Percentiles rank a stretch among this genome's conserved stretches.
Conservation (phyloP, 23 tunicate genomes). For the Halocynthia aurantium region DNA sequence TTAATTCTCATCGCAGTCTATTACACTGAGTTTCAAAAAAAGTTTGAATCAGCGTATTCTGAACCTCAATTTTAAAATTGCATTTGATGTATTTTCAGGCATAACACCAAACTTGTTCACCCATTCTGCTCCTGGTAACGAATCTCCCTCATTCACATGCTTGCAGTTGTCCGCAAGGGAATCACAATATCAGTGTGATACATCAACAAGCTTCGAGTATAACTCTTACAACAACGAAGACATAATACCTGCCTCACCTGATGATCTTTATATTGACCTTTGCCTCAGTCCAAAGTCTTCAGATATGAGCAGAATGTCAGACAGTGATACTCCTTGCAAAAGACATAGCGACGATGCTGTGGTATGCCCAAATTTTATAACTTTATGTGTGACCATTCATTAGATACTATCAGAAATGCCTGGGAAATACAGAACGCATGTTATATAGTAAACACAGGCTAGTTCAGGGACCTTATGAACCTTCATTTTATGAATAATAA, state of each 20-base stretch:
- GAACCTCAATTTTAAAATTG: too few relatives aligned
- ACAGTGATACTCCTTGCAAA: neutral
- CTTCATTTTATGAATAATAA: too few relatives aligned
- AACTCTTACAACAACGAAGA: neutral
- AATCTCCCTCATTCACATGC: constrained; percentile 9
- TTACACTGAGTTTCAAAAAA: too few relatives aligned
- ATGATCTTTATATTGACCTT: constrained; percentile 10
- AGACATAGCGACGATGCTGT: neutral
- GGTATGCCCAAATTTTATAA: neutral
- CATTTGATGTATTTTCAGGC: too few relatives aligned
- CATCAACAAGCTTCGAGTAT: constrained; percentile 1
- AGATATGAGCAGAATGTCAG: neutral
- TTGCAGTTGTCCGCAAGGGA: constrained; percentile 16
- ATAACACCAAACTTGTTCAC: too few relatives aligned
- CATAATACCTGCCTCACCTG: constrained; percentile 13
- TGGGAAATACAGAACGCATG: too few relatives aligned
- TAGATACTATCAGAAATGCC: too few relatives aligned
- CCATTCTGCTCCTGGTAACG: neutral
- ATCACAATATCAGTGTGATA: constrained; percentile 1
- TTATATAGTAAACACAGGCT: too few relatives aligned
- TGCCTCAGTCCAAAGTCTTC: constrained; percentile 3
- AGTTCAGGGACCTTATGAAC: too few relatives aligned
- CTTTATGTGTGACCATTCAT: neutral
- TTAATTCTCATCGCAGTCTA: neutral
- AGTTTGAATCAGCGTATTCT: too few relatives aligned